phyloP scores from a whole-genome alignment of 2,113 vertebrate species.

The Neoarius graeffei region DNA sequence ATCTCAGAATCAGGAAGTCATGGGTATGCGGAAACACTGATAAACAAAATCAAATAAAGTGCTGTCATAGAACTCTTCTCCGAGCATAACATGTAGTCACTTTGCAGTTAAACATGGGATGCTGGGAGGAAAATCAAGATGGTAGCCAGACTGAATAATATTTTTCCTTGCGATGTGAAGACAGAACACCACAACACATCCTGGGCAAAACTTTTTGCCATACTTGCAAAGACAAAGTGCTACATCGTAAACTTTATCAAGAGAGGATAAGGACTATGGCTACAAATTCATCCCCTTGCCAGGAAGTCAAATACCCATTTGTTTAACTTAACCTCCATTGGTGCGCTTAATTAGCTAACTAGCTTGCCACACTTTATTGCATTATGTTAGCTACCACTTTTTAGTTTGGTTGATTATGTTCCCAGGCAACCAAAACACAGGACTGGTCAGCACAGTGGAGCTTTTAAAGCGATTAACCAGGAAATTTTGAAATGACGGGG shows the following conservation, averaged over 20 bases:
- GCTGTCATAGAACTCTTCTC: not conserved
- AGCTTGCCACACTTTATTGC: not conserved
- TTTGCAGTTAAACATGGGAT: not conserved
- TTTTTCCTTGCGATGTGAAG: not conserved
- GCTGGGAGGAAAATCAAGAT: not conserved
- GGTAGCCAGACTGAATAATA: no score
- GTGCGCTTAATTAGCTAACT: not conserved
- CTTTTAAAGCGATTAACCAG: no score
- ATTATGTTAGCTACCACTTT: not conserved
- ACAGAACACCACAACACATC: not conserved
- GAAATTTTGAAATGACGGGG: no score
- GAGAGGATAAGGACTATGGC: not conserved
- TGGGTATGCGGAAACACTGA: not conserved
- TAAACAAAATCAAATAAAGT: not conserved
- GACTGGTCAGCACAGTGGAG: not conserved
- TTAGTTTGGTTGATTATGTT: not conserved
- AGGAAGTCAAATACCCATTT: not conserved
- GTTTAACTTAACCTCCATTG: not conserved
- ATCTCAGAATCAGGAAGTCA: not conserved
- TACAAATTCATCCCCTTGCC: not conserved
- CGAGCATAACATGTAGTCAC: not conserved
- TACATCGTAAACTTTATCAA: not conserved
- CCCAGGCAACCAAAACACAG: not conserved
- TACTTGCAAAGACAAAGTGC: no score
- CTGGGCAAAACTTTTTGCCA: not conserved